Base-by-base conservation (phyloP, 2,113 vertebrate species). In the Ammodytes marinus region DNA sequence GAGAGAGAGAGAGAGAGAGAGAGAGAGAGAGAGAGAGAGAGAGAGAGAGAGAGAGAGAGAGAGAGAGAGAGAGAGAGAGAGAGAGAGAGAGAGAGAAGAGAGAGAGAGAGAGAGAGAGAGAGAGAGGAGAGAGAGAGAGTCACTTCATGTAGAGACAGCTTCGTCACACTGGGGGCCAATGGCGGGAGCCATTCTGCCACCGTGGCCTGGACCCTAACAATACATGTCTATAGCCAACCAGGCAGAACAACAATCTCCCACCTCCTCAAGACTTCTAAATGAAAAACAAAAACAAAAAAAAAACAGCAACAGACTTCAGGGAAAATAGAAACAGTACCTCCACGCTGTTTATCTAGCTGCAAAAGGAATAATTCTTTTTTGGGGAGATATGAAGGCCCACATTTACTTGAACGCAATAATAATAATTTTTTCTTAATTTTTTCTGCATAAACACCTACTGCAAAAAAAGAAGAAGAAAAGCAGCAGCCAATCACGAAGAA, bases 71-170 rank as follows among this genome's bases (percentile, higher is more conserved):
- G 27, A 27, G 27, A 27, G 27, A 27, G 27, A 27, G 27, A 27
- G 27, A 27, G 27, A 27, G 27, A 27, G 27, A 27, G 27, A 27
- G 27, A 27, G 27, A 27, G 27, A 27, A 2, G 27, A 27, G 27
- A 27, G 27, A 27, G 27, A 27, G 27, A 27, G 27, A 27, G 27
- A 27, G 27, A 27, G 27, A 27, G 27, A 27, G 27, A 27, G 27
- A 27, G 27, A 27, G 27, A n/a, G n/a, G n/a, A n/a, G n/a, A n/a
- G n/a, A n/a, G n/a, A n/a, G n/a, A n/a, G n/a, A 88, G 94, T 95
- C 94, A 95, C 94, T 95, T 95, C 91, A 94, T 86, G 90, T 89
- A 79, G 80, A 67, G 82, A 87, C 80, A 83, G 81, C 82, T 86
- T 80, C 88, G 93, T 93, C 90, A 89, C 86, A 86, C 73, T 49